phyloP scores from a whole-genome alignment of 1,140 invertebrate genomes.

The Antheraea mylitta region DNA sequence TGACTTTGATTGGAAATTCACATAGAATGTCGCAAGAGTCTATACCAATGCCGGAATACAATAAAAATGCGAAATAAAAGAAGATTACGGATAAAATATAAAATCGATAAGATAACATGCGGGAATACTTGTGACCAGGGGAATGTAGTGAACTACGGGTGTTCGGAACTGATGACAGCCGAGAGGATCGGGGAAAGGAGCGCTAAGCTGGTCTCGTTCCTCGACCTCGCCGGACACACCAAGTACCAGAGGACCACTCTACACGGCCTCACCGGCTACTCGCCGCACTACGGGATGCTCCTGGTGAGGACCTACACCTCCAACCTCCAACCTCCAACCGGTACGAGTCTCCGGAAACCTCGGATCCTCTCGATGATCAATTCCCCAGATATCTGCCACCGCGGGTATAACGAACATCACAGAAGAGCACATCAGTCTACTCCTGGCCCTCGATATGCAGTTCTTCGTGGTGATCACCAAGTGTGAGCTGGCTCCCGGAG shows the following conservation, averaged over 20 bases:
- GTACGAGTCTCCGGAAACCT: too few species aligned
- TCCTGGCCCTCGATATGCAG: conserved; percentile 91
- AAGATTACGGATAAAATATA: too few species aligned
- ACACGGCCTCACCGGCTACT: conserved; percentile 95
- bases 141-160: conserved; percentile 89
- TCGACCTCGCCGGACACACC: conserved; percentile 97
- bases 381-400: conserved; percentile 78
- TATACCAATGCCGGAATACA: too few species aligned
- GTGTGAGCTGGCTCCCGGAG: conserved; percentile 86
- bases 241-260: conserved; percentile 98
- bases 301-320: conserved; percentile 77
- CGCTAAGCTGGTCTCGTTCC: conserved; percentile 95
- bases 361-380: too few species aligned
- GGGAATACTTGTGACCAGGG: conserved; percentile 68
- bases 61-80: too few species aligned
- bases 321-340: neutral
- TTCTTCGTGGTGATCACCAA: conserved; percentile 96
- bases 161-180: conserved; percentile 93
- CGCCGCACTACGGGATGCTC: conserved; percentile 96
- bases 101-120: too few species aligned
- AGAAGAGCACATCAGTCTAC: conserved; percentile 91
- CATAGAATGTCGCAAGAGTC: too few species aligned
- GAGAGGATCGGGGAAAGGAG: conserved; percentile 96
- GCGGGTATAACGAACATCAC: conserved; percentile 85
- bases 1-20: too few species aligned